Evolutionary conservation across 2,113 vertebrate genomes (phyloP).

Genomic region (Paedocypris sp.): DNA sequence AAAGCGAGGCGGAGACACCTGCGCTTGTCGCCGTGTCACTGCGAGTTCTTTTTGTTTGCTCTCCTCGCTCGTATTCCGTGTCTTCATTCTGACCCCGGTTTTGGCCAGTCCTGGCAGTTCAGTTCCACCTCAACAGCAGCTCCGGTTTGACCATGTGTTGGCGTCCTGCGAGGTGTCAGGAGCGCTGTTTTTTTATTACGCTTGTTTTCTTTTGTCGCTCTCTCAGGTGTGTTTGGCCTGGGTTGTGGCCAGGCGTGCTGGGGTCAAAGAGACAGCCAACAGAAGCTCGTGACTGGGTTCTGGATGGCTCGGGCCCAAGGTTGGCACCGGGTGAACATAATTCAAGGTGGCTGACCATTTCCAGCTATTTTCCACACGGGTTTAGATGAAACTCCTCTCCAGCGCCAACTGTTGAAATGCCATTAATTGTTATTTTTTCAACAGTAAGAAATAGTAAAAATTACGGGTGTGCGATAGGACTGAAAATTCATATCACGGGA

Average conservation of each 20-base stretch:
- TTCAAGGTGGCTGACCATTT: constrained; percentile 2
- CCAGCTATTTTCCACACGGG: no score
- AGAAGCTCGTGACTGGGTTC: not conserved
- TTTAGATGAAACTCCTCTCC: no score
- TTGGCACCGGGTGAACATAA: not conserved
- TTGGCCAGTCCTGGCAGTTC: constrained; percentile 13
- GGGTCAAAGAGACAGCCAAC: not conserved
- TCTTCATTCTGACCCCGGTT: constrained; percentile 8
- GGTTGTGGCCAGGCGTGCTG: not conserved
- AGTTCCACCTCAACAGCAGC: constrained; percentile 30
- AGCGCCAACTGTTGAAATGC: no score
- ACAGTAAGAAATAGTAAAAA: no score
- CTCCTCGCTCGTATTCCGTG: not conserved
- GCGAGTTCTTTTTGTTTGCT: not conserved
- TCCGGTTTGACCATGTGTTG: constrained; percentile 23
- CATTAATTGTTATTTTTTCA: no score
- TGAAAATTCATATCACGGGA: no score
- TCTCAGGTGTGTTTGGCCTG: constrained; percentile 16
- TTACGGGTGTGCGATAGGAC: no score
- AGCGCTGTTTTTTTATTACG: no score
- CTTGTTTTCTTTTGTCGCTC: not conserved
- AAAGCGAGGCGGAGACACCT: constrained; percentile 1
- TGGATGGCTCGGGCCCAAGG: not conserved
- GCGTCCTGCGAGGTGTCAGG: constrained; percentile 21
- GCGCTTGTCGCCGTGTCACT: not conserved